phyloP scores from a whole-genome alignment of 2,888 invertebrate genomes.

The Aphodius granarius region DNA sequence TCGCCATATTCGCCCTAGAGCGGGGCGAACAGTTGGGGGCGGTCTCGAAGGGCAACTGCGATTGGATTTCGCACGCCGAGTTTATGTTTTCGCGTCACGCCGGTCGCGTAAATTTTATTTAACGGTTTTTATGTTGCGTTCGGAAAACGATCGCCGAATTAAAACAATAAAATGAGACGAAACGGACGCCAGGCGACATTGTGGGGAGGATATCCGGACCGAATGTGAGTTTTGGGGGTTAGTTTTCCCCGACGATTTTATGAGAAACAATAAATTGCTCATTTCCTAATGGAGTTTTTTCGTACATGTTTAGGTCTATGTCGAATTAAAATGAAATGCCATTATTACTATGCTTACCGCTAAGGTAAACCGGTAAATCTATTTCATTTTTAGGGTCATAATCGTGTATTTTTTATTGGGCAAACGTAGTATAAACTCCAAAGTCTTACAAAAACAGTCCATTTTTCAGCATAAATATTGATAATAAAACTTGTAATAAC shows the following conservation, averaged over 20 bases:
- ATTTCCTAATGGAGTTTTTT: neutral
- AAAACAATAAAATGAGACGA: conserved; percentile 10
- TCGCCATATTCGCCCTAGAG: neutral
- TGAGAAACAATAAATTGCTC: neutral
- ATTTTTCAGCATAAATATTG: no score
- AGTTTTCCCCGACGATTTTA: neutral
- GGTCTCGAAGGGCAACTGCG: neutral
- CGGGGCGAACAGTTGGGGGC: neutral
- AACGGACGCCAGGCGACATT: neutral
- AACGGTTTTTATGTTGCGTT: conserved; percentile 10
- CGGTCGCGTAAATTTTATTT: conserved; percentile 5
- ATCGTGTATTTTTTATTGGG: no score
- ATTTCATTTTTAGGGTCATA: no score
- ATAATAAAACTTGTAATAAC: no score
- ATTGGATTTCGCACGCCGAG: neutral
- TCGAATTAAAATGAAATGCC: no score
- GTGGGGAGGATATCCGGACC: neutral
- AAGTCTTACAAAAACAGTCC: no score
- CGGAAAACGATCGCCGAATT: conserved; percentile 13
- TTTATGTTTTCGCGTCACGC: conserved; percentile 8
- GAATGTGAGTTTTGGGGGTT: neutral
- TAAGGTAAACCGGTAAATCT: no score
- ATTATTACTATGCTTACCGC: no score
- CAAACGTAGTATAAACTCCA: no score
- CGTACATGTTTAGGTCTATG: no score